Evolutionary conservation across 2,888 invertebrate species (phyloP).

Genomic region (Hypselothyrea guttata): DNA sequence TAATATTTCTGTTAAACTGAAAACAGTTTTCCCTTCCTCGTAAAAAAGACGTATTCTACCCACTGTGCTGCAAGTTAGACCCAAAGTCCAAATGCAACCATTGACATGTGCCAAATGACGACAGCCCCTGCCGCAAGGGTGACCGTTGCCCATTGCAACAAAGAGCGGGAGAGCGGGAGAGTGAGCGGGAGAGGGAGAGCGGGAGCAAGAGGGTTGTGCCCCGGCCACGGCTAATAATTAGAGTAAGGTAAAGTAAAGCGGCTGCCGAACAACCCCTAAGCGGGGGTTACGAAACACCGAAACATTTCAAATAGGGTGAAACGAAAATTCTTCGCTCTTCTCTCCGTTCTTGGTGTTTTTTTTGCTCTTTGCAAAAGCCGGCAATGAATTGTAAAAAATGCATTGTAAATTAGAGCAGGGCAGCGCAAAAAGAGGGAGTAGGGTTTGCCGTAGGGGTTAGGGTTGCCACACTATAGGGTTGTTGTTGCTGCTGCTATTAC

Average conservation of each 20-base stretch:
- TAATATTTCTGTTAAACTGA: too few species aligned
- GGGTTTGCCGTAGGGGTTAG: slow-evolving; percentile 9
- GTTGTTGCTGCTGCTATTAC: slow-evolving; percentile 48
- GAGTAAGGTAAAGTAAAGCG: slow-evolving; percentile 46
- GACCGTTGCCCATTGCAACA: slow-evolving; percentile 42
- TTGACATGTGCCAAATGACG: slow-evolving; percentile 77
- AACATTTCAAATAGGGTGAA: slow-evolving; percentile 54
- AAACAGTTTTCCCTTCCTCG: too few species aligned
- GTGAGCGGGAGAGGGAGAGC: too few species aligned
- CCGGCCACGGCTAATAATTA: slow-evolving; percentile 65
- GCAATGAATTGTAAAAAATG: slow-evolving; percentile 41
- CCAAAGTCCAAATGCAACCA: slow-evolving; percentile 57
- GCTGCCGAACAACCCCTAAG: slow-evolving; percentile 59
- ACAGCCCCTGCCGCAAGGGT: slow-evolving; percentile 58
- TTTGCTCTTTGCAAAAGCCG: slow-evolving; percentile 24
- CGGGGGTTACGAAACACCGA: slow-evolving; percentile 37
- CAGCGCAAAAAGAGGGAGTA: slow-evolving; percentile 11
- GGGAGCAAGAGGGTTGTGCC: slow-evolving; percentile 41
- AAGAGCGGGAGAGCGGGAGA: too few species aligned
- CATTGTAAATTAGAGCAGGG: slow-evolving; percentile 63
- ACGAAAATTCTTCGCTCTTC: slow-evolving; percentile 14
- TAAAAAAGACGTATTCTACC: too few species aligned
- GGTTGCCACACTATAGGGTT: slow-evolving; percentile 13
- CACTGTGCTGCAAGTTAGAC: slow-evolving; percentile 52
- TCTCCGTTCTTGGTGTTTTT: slow-evolving; percentile 8